These are phyloP conservation scores for Simalia tracyae DNA, from an alignment of 2,797 vertebrate species.

Conservation along the genomic window DNA sequence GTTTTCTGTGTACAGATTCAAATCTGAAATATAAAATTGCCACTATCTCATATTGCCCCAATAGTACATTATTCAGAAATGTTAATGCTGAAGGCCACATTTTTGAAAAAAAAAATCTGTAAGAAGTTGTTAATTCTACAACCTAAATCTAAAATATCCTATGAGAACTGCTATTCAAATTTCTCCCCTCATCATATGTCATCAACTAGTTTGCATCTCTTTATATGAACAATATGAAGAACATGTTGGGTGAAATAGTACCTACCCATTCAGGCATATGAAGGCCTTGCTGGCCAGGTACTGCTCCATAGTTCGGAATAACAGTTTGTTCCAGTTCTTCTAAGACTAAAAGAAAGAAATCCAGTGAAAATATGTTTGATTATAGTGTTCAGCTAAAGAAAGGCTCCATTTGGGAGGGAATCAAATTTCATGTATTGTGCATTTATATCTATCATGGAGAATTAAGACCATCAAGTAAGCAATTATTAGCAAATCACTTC, in stretches of 20 bases:
- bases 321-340: conserved; percentile 68
- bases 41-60: not conserved
- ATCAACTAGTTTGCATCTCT: not conserved
- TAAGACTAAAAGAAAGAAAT: conserved; percentile 64
- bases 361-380: not conserved
- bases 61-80: not conserved
- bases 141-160: not conserved
- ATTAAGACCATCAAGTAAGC: not conserved
- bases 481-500: not conserved
- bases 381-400: not conserved
- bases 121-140: not conserved
- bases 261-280: conserved; percentile 72
- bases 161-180: not conserved
- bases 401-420: not conserved
- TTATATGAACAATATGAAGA: not conserved
- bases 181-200: not conserved
- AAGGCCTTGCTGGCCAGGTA: conserved; percentile 63
- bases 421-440: not conserved
- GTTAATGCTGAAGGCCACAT: not conserved
- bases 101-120: not conserved
- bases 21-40: not conserved
- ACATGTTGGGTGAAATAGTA: conserved; percentile 44
- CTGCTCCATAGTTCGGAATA: conserved; percentile 62
- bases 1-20: not conserved
- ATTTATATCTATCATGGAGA: not conserved